Evolutionary conservation across 1,140 invertebrate genomes (phyloP), one percentile per base, ranked within the genome.

Genomic region (Forficula auricularia): DNA sequence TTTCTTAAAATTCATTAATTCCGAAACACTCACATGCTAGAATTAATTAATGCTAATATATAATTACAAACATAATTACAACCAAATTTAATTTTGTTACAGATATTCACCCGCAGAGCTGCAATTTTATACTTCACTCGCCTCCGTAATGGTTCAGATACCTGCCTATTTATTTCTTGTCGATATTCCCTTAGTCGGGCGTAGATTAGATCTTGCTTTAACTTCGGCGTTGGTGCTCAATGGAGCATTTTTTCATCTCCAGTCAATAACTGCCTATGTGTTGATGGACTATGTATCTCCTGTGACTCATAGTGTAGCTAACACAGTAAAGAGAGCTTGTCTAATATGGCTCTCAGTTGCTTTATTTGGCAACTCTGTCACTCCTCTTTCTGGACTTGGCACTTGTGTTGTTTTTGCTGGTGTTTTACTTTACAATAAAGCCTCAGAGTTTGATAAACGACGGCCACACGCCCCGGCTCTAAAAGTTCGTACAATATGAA

Each of bases 231-330:
- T 79, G 53, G 55, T 82, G 19, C 56, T 86, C 1, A 84, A 85
- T 62, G 83, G 83, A 41, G 54, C 85, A 4, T 84, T 82, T 57
- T 88, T 86, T 59, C 84, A 88, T 59, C 82, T 81, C 55, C 84
- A 87, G 72, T 84, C 80, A 59, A 82, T 87, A 52, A 80, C 80
- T 42, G 83, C 82, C 8, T 87, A 86, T 63, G 79, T 81, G 36
- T 68, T 87, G 38, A 83, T 88, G 76, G 78, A 79, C 54, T 84
- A 82, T 54, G 83, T 87, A 55, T 83, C 77, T 62, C 82, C 83
- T 31, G 80, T 87, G 10, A 86, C 83, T 27, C 82, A 88, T 54
- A 87, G 83, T 67, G 83, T 88, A 45, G 80, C 79, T 8, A 88
- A 88, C 61, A 87, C 83, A 45, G 77, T 78, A 14, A 88, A 88